These are phyloP conservation scores for Drosophila pseudoobscura DNA, from an alignment of 1,140 invertebrate species.

Conservation along the genomic window DNA sequence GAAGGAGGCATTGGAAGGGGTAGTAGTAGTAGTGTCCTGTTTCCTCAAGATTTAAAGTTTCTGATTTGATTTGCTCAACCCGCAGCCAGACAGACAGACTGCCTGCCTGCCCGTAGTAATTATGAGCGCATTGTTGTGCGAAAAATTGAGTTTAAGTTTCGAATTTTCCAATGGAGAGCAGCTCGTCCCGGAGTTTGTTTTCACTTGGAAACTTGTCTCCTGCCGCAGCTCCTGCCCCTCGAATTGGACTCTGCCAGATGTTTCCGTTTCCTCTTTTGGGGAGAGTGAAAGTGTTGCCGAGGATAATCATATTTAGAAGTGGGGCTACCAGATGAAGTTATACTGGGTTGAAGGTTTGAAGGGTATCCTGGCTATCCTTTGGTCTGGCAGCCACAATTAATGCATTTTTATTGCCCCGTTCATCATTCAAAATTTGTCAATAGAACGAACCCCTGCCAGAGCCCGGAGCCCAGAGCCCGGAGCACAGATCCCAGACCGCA, in stretches of 20 bases:
- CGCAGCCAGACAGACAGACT: not conserved
- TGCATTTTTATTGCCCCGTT: slow-evolving; percentile 73
- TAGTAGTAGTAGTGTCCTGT: slow-evolving; percentile 32
- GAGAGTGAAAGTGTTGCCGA: slow-evolving; percentile 41
- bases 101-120: slow-evolving; percentile 47
- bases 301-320: not conserved
- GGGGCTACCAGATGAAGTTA: no score
- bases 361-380: no score
- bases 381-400: slow-evolving; percentile 53
- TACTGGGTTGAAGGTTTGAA: no score
- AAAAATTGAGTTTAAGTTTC: slow-evolving; percentile 74
- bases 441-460: slow-evolving; percentile 48
- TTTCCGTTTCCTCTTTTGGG: slow-evolving; percentile 39
- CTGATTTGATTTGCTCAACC: slow-evolving; percentile 64
- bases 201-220: slow-evolving; percentile 50
- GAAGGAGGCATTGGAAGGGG: slow-evolving; percentile 6
- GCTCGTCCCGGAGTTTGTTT: slow-evolving; percentile 60
- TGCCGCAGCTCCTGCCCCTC: slow-evolving; percentile 24
- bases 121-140: slow-evolving; percentile 76
- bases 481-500: slow-evolving; percentile 68
- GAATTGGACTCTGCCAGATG: slow-evolving; percentile 45
- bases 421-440: slow-evolving; percentile 79
- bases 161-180: not conserved
- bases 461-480: slow-evolving; percentile 66
- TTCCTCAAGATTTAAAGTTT: slow-evolving; percentile 72